Percentiles rank a stretch among this genome's conserved stretches.
phyloP scores from a whole-genome alignment of 2,797 vertebrate genomes.

The Brachymystax lenok region DNA sequence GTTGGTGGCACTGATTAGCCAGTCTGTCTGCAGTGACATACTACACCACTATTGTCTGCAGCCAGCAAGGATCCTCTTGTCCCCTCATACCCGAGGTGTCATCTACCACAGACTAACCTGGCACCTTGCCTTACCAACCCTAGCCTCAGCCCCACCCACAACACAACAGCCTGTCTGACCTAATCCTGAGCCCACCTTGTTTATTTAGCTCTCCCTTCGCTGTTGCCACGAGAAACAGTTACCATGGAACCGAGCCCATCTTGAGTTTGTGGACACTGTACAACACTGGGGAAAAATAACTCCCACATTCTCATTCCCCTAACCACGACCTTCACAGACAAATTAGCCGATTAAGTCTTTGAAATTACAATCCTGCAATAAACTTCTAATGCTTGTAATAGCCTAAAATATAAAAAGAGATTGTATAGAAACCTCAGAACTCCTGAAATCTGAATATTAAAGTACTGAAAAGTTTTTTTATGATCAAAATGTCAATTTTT shows the following conservation, averaged over 20 bases:
- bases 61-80: constrained; percentile 23
- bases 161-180: not conserved
- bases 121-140: not conserved
- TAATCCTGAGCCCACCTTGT: constrained; percentile 40
- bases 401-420: not conserved
- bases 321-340: not conserved
- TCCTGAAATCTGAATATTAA: not conserved
- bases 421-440: not conserved
- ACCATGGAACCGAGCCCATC: not conserved
- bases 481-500: no score
- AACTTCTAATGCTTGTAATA: not conserved
- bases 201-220: not conserved
- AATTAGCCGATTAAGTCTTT: no score
- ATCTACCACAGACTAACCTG: constrained; percentile 27
- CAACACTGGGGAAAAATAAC: not conserved
- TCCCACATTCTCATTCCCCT: not conserved
- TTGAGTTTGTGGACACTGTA: not conserved
- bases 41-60: constrained; percentile 15
- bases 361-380: not conserved
- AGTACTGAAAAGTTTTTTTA: not conserved
- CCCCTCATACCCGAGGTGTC: constrained; percentile 21
- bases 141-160: not conserved
- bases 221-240: constrained; percentile 7
- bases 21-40: constrained; percentile 5
- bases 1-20: constrained; percentile 33